Base-by-base conservation (phyloP, 2,888 invertebrate species). In the Caenorhabditis becei region DNA sequence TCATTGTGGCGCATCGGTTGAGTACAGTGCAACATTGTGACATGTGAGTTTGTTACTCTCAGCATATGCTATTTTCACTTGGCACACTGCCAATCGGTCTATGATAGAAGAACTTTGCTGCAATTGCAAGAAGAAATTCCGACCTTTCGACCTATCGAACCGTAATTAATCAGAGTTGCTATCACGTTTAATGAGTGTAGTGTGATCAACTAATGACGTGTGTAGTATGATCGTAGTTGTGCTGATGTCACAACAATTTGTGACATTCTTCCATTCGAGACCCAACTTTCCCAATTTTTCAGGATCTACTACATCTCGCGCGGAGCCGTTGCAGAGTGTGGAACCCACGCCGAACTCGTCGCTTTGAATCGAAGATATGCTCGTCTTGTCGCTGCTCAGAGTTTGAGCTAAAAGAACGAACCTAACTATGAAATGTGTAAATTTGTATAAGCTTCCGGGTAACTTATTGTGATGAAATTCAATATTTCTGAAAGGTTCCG, bases 1-100 rank as follows among this genome's bases (percentile, higher is more conserved):
- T 88, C 16, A 84, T 78, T 1, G 83, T 88, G 3, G 88, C 88
- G 0, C 88, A 88, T 80, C 79, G 88, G 2, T 69, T 88, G 41
- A 82, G 86, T 18, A 84, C 86, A 0, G 78, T 88, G 23, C 85
- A 83, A 61, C 79, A 77, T 56, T 84, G 82, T 63, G 82, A 84
- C 63, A 77, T 62, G 83, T 83, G 35, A 78, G 80, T 67, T 20
- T 18, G 35, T 7, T 23, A 14, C 11, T n/a, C n/a, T n/a, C n/a
- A n/a, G n/a, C n/a, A n/a, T n/a, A n/a, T n/a, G n/a, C n/a, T n/a
- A n/a, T n/a, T n/a, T n/a, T n/a, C n/a, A n/a, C n/a, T n/a, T n/a
- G n/a, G n/a, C n/a, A n/a, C n/a, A n/a, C n/a, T n/a, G n/a, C n/a
- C n/a, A n/a, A n/a, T n/a, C n/a, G n/a, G n/a, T n/a, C n/a, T n/a